phyloP scores from a whole-genome alignment of 2,888 invertebrate species.

The Scrobipalpa costella region DNA sequence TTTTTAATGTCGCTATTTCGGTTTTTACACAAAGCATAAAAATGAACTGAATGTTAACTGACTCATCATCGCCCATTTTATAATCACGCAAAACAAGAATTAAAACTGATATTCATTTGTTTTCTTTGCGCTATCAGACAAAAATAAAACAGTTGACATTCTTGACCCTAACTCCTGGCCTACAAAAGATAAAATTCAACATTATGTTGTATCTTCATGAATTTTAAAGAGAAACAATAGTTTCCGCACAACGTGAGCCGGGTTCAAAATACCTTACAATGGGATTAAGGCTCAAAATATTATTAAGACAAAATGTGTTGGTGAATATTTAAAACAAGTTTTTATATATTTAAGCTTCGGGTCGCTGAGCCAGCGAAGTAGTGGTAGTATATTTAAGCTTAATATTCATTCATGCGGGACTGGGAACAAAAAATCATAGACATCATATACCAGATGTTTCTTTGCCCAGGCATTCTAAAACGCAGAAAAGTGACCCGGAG shows the following conservation, averaged over 20 bases:
- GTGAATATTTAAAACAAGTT: background rate
- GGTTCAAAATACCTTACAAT: constrained; percentile 50
- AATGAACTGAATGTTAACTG: background rate
- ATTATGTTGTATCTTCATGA: constrained; percentile 55
- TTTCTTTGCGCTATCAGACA: constrained; percentile 1
- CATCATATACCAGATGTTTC: too few relatives aligned
- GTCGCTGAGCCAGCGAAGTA: too few relatives aligned
- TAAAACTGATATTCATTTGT: background rate
- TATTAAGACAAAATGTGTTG: background rate
- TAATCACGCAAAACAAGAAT: background rate
- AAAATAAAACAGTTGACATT: constrained; percentile 6
- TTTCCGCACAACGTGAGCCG: constrained; percentile 56
- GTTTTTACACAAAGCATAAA: background rate
- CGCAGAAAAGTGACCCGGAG: too few relatives aligned
- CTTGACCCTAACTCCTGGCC: constrained; percentile 34
- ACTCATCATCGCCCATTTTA: background rate
- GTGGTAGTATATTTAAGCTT: too few relatives aligned
- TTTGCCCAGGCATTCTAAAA: too few relatives aligned
- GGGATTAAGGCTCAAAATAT: constrained; percentile 40
- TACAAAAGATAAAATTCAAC: constrained; percentile 34
- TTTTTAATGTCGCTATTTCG: background rate
- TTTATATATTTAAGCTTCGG: too few relatives aligned
- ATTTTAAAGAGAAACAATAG: constrained; percentile 66
- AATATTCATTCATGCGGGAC: too few relatives aligned
- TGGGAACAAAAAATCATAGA: too few relatives aligned